Conservation (phyloP, 2,797 vertebrate species). For the Bovichtus diacanthus region DNA sequence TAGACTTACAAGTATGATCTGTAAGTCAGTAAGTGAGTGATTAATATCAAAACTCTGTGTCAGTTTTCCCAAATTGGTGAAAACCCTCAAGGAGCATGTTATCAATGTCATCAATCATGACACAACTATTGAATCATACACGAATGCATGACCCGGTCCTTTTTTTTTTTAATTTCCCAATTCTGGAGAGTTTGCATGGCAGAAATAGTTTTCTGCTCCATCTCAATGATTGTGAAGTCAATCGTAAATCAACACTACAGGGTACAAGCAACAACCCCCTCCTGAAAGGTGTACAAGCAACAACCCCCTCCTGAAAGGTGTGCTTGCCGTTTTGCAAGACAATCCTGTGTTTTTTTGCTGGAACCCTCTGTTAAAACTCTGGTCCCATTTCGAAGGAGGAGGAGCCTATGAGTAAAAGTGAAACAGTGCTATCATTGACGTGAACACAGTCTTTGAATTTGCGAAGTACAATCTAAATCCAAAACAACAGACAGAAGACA, state of each 20-base stretch:
- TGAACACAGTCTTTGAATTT: neutral
- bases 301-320: neutral
- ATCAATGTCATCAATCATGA: constrained; percentile 14
- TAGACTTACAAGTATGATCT: constrained; percentile 2
- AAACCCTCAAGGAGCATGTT: constrained; percentile 6
- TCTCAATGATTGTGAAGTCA: neutral
- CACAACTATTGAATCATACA: constrained; percentile 36
- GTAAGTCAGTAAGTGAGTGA: constrained; percentile 22
- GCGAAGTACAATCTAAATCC: neutral
- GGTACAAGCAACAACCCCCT: too few species aligned
- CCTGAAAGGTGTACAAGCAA: too few species aligned
- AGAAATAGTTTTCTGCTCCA: neutral
- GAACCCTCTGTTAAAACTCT: neutral
- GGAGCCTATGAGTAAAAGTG: neutral
- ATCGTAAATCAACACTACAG: neutral
- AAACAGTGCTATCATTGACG: neutral
- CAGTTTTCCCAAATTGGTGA: constrained; percentile 31
- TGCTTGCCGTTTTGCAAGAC: neutral
- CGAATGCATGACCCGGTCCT: neutral
- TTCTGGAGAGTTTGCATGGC: neutral
- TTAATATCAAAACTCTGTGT: constrained; percentile 42
- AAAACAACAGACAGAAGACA: neutral
- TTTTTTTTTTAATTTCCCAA: constrained; percentile 3
- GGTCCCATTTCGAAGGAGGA: neutral
- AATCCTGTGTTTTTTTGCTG: neutral